These are phyloP conservation scores for Styela plicata DNA, from an alignment of 23 tunicate genomes.

Conservation along the genomic window DNA sequence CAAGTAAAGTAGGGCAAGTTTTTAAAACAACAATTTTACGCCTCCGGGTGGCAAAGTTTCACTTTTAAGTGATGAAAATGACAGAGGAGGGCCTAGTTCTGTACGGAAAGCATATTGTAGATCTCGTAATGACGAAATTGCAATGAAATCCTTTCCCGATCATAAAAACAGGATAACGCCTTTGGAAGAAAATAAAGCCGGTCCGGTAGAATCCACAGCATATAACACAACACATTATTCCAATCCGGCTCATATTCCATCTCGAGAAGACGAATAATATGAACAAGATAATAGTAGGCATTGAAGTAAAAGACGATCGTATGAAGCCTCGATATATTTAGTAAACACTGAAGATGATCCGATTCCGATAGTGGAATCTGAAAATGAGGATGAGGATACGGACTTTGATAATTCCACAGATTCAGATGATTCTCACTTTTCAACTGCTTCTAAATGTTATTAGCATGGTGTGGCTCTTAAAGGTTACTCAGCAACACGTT, in stretches of 20 bases:
- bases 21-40: background rate
- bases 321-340: conserved; percentile 46
- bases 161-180: background rate
- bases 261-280: background rate
- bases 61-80: background rate
- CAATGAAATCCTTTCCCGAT: background rate
- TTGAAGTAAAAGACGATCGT: conserved; percentile 4
- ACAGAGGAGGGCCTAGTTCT: too few relatives aligned
- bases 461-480: too few relatives aligned
- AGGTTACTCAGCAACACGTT: too few relatives aligned
- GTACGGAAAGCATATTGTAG: background rate
- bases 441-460: background rate
- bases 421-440: background rate
- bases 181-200: too few relatives aligned
- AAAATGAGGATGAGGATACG: conserved; percentile 19
- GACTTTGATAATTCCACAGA: background rate
- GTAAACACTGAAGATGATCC: conserved; percentile 66
- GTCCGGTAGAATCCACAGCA: background rate
- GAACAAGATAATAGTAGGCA: background rate
- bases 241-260: background rate
- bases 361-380: conserved; percentile 58
- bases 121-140: background rate
- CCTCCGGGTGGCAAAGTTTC: conserved; percentile 26
- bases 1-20: conserved; percentile 14
- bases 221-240: conserved; percentile 3